Conservation (phyloP, 2,888 invertebrate genomes). For the Ormyrus rosae region DNA sequence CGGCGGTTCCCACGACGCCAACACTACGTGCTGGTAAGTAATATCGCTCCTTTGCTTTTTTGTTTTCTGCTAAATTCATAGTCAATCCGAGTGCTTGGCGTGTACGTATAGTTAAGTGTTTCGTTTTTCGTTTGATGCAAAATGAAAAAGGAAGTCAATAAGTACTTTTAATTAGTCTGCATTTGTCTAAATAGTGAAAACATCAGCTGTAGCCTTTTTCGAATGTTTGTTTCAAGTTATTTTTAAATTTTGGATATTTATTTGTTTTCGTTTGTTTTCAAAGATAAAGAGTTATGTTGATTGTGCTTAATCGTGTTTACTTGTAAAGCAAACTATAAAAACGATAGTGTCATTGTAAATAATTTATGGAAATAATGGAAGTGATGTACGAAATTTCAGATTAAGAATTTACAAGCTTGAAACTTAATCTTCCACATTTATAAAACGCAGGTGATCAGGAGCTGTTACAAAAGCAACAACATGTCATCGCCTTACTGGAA, state of each 20-base stretch:
- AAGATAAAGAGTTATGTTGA: not conserved
- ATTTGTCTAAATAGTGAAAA: too few relatives aligned
- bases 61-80: too few relatives aligned
- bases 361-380: not conserved
- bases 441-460: constrained; percentile 77
- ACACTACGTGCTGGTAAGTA: constrained; percentile 71
- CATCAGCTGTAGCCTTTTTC: not conserved
- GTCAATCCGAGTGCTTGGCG: too few relatives aligned
- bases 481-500: constrained; percentile 79
- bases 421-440: constrained; percentile 12
- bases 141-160: too few relatives aligned
- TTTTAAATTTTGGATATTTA: not conserved
- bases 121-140: too few relatives aligned
- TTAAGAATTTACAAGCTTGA: too few relatives aligned
- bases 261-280: not conserved
- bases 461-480: constrained; percentile 78
- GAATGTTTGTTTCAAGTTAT: not conserved
- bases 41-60: too few relatives aligned
- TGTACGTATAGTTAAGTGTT: too few relatives aligned
- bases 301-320: constrained; percentile 1
- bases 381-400: not conserved
- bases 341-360: not conserved
- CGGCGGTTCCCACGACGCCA: constrained; percentile 62
- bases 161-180: too few relatives aligned
- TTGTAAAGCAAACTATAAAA: not conserved